Evolutionary conservation across 2,113 vertebrate species (phyloP).

Genomic region (Fukomys damarensis): DNA sequence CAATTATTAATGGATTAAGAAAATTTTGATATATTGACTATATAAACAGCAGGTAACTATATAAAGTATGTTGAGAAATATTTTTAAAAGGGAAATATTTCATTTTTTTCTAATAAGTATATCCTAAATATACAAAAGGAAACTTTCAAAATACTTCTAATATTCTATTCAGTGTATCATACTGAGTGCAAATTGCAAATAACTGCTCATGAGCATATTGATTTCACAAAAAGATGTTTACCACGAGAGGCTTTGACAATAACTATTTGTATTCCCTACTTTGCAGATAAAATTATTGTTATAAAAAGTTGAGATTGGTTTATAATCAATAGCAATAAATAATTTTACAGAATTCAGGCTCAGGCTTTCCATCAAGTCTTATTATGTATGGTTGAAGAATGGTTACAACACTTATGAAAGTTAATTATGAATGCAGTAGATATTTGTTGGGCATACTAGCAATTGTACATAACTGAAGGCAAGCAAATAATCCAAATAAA

Average conservation of each 20-base stretch:
- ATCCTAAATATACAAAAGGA: background rate
- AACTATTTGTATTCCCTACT: conserved; percentile 17
- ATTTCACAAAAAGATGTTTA: conserved; percentile 27
- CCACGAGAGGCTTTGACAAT: background rate
- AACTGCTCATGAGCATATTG: background rate
- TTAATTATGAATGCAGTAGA: background rate
- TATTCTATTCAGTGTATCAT: background rate
- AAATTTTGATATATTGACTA: background rate
- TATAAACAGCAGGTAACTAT: background rate
- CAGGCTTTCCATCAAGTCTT: background rate
- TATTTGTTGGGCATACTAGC: background rate
- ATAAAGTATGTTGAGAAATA: background rate
- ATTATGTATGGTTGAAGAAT: background rate
- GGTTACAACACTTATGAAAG: background rate
- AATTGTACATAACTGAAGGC: background rate
- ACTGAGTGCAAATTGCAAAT: background rate
- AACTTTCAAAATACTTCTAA: background rate
- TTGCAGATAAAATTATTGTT: conserved; percentile 18
- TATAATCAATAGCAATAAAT: conserved; percentile 50
- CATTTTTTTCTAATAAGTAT: background rate
- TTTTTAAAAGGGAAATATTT: background rate
- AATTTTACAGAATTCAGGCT: conserved; percentile 29
- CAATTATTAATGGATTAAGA: background rate
- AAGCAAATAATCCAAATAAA: background rate
- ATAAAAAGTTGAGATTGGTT: conserved; percentile 34